Conservation (phyloP, 2,888 invertebrate genomes). For the Steinernema hermaphroditum region DNA sequence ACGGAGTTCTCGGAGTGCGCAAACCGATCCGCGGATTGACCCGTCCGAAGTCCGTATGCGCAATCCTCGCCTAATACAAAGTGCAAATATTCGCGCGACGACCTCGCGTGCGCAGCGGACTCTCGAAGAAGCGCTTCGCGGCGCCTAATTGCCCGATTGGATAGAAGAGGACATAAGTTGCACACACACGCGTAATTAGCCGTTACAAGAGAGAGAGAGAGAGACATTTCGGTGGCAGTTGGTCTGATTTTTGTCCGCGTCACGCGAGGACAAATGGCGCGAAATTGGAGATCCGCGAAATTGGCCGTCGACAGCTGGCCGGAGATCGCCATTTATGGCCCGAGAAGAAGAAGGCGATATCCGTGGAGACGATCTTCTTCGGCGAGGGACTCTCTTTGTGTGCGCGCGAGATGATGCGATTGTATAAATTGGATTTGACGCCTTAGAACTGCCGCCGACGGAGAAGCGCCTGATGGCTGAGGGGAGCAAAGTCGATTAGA, state of each 20-base stretch:
- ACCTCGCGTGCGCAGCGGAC: constrained; percentile 6
- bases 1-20: neutral
- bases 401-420: constrained; percentile 16
- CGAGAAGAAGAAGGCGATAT: neutral
- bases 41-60: neutral
- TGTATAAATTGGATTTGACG: constrained; percentile 21
- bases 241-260: constrained; percentile 5
- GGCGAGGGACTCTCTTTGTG: constrained; percentile 3
- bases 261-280: neutral
- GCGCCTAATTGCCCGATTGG: neutral
- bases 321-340: constrained; percentile 14
- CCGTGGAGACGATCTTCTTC: neutral
- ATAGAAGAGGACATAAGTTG: neutral
- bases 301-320: constrained; percentile 20
- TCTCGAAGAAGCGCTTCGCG: neutral
- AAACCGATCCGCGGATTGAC: neutral
- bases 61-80: constrained; percentile 11
- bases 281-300: constrained; percentile 7
- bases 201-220: neutral
- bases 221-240: constrained; percentile 12
- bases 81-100: neutral
- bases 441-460: constrained; percentile 9
- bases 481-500: neutral
- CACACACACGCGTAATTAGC: neutral
- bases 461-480: neutral